phyloP scores from a whole-genome alignment of 2,888 invertebrate species.

The Phorcus lineatus region DNA sequence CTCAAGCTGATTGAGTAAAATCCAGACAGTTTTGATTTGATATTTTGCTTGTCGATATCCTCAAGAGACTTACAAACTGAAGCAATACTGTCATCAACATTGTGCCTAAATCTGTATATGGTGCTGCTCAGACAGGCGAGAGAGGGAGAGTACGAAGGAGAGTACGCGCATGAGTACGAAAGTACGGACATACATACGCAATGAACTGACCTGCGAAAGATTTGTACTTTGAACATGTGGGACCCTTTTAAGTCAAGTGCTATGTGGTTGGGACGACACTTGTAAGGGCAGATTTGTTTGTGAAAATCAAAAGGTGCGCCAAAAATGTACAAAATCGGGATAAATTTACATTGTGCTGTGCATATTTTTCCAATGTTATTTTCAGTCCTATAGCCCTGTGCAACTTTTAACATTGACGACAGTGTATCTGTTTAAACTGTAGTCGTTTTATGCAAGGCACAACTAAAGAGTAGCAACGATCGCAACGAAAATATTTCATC shows the following conservation, averaged over 20 bases:
- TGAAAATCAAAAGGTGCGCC: slow-evolving; percentile 20
- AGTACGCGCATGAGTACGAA: background rate
- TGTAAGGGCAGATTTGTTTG: background rate
- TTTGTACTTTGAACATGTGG: background rate
- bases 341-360: slow-evolving; percentile 22
- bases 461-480: background rate
- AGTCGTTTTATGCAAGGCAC: slow-evolving; percentile 10
- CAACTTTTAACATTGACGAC: background rate
- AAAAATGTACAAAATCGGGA: slow-evolving; percentile 24
- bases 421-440: slow-evolving; percentile 2
- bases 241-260: slow-evolving; percentile 15
- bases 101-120: slow-evolving; percentile 21
- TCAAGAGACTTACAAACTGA: background rate
- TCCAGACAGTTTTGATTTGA: background rate
- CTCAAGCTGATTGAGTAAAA: background rate
- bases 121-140: background rate
- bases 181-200: no score
- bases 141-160: background rate
- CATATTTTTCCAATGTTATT: slow-evolving; percentile 14
- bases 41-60: background rate
- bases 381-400: background rate
- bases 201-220: background rate
- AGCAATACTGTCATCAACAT: slow-evolving; percentile 25
- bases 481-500: background rate
- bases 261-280: background rate